Evolutionary conservation across 2,888 invertebrate genomes (phyloP), one percentile per base, ranked within the genome.

Genomic region (Drosophila peninsularis): DNA sequence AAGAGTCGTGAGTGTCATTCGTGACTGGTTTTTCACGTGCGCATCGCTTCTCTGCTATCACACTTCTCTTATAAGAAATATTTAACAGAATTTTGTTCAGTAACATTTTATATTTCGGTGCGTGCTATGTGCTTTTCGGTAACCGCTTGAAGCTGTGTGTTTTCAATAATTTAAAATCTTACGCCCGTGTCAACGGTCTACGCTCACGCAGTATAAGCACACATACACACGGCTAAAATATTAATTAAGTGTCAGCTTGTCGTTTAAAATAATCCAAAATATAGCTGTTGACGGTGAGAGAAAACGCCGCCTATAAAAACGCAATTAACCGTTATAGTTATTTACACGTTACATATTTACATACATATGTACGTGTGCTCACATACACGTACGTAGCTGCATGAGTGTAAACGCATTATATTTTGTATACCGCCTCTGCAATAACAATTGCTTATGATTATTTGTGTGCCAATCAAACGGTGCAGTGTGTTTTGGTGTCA

Each of bases 51-150:
- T 27, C 71, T 75, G 74, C 60, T 71, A 62, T 44, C 37, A 57
- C 32, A 37, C 24, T 19, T 56, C 67, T 75, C 71, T 75, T 75
- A 75, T 75, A 75, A 71, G 75, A 75, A 71, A 68, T 27, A 47
- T 62, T 63, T 76, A 76, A 71, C 71, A 71, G 58, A 54, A n/a
- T 42, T 67, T 50, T 4, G 10, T 42, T 75, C 58, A 75, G 75
- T 75, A 64, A 77, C 77, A 73, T 77, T 75, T 75, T 62, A 77
- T 73, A 77, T 36, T 64, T 75, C 73, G 73, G 72, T 72, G 75
- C 69, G 75, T 75, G 58, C 45, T 61, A 27, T 66, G 62, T 67
- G 71, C n/a, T 54, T 14, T 47, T 47, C 68, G 77, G 61, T 54
- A 68, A 53, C 73, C 64, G 58, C 62, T 63, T 67, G 54, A 47